Conservation (phyloP, 2,113 vertebrate genomes). For the Zapornia atra region DNA sequence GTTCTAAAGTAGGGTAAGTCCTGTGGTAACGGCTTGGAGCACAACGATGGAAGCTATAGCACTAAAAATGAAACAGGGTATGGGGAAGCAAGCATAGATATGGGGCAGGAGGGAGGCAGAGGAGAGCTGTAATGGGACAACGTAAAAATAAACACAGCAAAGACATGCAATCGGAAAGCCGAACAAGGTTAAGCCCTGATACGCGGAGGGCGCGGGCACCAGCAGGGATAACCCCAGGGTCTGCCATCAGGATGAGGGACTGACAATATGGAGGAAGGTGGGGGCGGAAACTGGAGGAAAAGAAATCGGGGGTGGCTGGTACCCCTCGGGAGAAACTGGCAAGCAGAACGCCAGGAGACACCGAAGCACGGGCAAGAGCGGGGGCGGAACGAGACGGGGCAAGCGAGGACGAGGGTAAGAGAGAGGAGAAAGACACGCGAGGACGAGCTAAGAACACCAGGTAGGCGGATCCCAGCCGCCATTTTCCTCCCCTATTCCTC, state of each 20-base stretch:
- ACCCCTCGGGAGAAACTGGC: not conserved
- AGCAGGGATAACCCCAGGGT: not conserved
- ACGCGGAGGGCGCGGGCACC: rapidly evolving
- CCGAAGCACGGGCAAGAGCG: not conserved
- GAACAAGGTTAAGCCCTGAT: not conserved
- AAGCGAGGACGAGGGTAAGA: rapidly evolving
- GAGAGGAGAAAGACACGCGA: not conserved
- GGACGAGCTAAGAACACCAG: not conserved
- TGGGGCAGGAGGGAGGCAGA: not conserved
- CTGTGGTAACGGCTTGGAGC: not conserved
- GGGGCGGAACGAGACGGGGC: not conserved
- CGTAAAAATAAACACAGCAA: not conserved
- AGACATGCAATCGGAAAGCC: rapidly evolving
- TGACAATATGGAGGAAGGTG: not conserved
- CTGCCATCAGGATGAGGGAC: not conserved
- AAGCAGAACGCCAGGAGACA: not conserved
- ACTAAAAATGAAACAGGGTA: not conserved
- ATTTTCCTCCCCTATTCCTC: slow-evolving; percentile 41
- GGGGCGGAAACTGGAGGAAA: not conserved
- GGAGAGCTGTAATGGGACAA: not conserved
- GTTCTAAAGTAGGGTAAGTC: not conserved
- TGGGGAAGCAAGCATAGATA: not conserved
- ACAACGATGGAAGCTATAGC: not conserved
- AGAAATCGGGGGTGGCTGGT: no score
- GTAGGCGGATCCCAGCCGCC: slow-evolving; percentile 46